Base-by-base conservation (phyloP, 1,140 invertebrate genomes). In the Leptonema lineaticorne region DNA sequence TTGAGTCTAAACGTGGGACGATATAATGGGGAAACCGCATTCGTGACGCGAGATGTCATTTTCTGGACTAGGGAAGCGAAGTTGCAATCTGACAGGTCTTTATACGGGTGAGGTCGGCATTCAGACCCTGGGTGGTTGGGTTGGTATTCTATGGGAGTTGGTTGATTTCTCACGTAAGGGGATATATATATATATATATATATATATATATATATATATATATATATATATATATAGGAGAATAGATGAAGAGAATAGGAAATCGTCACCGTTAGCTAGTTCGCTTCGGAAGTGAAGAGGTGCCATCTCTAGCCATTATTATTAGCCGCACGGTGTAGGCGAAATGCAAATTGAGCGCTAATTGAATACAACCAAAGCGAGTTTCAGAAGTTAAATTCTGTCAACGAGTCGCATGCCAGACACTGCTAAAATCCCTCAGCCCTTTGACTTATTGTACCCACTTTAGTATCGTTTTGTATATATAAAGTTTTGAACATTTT, bases 271-370 rank as follows among this genome's bases (percentile, higher is more conserved):
- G 45, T 30, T 37, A 64, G 20, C 24, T 46, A 2, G 60, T 26
- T n/a, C 26, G 62, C 41, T 37, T 48, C 20, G 20, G 24, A 58
- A 46, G 16, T 28, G 33, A 29, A 26, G 58, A 57, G 26, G 58
- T 28, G 28, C 58, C 62, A 30, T 62, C 58, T 59, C 58, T 29
- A 64, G 50, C 46, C 69, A 50, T 71, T 71, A 71, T 71, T 71
- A 71, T 71, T 68, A 71, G 69, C 65, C 65, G 63, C 69, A 67
- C 69, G 53, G 60, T 63, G 64, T 24, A 48, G 66, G 69, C 57
- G 62, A 63, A 71, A 71, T 71, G 69, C 69, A 71, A 71, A 71
- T 71, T 71, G 69, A 71, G 60, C 66, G 69, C 69, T 71, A 71
- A 71, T 71, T 71, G 69, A 71, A 71, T 71, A 71, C 66, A 71